A percentile compares a stretch with the other conserved stretches of the same genome.
Conservation (phyloP, 1,140 invertebrate species). For the Lutraria rhynchaena region DNA sequence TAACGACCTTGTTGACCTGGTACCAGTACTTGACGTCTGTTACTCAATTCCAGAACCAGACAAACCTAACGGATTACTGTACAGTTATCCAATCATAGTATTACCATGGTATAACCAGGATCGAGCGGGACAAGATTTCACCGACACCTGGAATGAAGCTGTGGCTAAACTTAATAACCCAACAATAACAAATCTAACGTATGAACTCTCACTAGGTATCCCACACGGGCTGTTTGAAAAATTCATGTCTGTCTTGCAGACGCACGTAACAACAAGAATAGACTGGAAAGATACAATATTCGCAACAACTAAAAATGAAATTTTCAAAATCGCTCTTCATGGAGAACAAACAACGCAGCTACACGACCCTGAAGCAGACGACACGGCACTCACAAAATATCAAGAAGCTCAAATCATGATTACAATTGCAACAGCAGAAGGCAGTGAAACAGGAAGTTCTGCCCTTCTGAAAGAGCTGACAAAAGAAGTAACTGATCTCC, state of each 20-base stretch:
- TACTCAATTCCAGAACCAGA: conserved; percentile 78
- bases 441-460: conserved; percentile 29
- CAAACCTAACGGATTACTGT: conserved; percentile 65
- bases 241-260: conserved; percentile 70
- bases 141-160: conserved; percentile 70
- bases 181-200: conserved; percentile 62
- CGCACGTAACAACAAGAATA: conserved; percentile 69
- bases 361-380: neutral
- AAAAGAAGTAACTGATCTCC: conserved; percentile 64
- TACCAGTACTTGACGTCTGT: conserved; percentile 75
- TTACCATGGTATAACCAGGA: conserved; percentile 79
- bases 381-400: conserved; percentile 2
- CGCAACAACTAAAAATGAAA: conserved; percentile 69
- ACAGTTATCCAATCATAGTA: conserved; percentile 74
- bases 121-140: conserved; percentile 55
- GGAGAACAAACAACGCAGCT: conserved; percentile 32
- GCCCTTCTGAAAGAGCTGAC: conserved; percentile 66
- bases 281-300: conserved; percentile 78
- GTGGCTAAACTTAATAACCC: conserved; percentile 59
- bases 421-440: conserved; percentile 31
- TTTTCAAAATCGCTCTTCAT: conserved; percentile 59
- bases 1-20: conserved; percentile 73
- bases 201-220: conserved; percentile 69
- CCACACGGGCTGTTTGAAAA: conserved; percentile 75
- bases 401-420: conserved; percentile 5